These are phyloP conservation scores for Drosophila neotestacea DNA, from an alignment of 2,888 invertebrate genomes.

Conservation along the genomic window DNA sequence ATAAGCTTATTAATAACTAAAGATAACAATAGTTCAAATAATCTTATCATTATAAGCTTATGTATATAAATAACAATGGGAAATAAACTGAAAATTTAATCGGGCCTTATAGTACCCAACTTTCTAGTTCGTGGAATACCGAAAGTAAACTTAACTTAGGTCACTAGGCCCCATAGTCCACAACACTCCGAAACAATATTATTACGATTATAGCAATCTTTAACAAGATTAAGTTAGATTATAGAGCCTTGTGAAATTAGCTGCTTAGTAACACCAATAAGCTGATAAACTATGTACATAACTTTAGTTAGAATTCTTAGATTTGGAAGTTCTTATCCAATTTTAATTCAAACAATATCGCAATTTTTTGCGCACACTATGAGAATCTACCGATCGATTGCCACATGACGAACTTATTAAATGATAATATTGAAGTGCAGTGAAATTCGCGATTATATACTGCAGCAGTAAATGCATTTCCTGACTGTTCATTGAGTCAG, in stretches of 20 bases:
- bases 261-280: conserved; percentile 37
- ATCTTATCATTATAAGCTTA: not conserved
- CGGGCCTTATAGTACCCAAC: not conserved
- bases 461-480: conserved; percentile 35
- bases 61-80: not conserved
- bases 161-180: conserved; percentile 12
- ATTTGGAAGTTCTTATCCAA: not conserved
- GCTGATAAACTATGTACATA: not conserved
- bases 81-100: not conserved
- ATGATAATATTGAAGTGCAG: conserved; percentile 30
- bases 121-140: not conserved
- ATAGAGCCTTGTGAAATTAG: conserved; percentile 30
- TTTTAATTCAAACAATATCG: too few relatives aligned
- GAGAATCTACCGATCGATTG: conserved; percentile 2
- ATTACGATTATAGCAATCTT: conserved; percentile 10
- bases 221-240: conserved; percentile 48
- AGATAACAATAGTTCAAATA: not conserved
- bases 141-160: conserved; percentile 1
- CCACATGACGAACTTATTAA: conserved; percentile 13
- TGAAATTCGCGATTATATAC: not conserved
- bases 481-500: conserved; percentile 32
- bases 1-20: not conserved
- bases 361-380: not conserved
- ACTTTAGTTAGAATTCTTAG: not conserved
- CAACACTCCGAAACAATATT: not conserved